phyloP scores from a whole-genome alignment of 92 coral and sea anemone species.

The Paramuricea clavata region DNA sequence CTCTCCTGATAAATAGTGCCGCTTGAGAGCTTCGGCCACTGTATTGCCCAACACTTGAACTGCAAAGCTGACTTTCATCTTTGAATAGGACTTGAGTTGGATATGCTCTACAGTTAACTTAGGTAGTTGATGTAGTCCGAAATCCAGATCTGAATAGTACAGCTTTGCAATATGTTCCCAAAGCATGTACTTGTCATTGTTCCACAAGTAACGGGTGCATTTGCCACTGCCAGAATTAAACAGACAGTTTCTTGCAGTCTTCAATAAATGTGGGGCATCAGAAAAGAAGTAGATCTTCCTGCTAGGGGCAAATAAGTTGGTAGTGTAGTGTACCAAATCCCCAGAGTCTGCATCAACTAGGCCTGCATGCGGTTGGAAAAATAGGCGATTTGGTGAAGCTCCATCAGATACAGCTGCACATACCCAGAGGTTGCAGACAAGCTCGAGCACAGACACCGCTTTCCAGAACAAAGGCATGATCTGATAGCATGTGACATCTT shows the following conservation, averaged over 20 bases:
- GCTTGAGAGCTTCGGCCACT: too few relatives aligned
- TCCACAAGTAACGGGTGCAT: background rate
- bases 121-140: too few relatives aligned
- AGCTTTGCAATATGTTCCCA: too few relatives aligned
- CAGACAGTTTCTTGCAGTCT: background rate
- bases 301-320: constrained; percentile 30
- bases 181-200: too few relatives aligned
- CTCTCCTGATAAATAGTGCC: too few relatives aligned
- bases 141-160: constrained; percentile 27
- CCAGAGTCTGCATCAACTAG: background rate
- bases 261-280: too few relatives aligned
- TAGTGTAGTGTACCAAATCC: constrained; percentile 2
- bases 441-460: constrained; percentile 17
- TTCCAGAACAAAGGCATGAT: constrained; percentile 35
- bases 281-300: constrained; percentile 18
- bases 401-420: constrained; percentile 30
- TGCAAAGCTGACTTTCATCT: too few relatives aligned
- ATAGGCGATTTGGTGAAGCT: too few relatives aligned
- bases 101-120: too few relatives aligned
- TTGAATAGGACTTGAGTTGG: too few relatives aligned
- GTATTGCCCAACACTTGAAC: too few relatives aligned
- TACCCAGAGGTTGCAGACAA: constrained; percentile 28
- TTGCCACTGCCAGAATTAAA: constrained; percentile 2
- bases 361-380: constrained; percentile 29
- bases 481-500: too few relatives aligned